These are phyloP conservation scores for Drosophila ohnishii DNA, from an alignment of 1,140 invertebrate species.

Conservation along the genomic window DNA sequence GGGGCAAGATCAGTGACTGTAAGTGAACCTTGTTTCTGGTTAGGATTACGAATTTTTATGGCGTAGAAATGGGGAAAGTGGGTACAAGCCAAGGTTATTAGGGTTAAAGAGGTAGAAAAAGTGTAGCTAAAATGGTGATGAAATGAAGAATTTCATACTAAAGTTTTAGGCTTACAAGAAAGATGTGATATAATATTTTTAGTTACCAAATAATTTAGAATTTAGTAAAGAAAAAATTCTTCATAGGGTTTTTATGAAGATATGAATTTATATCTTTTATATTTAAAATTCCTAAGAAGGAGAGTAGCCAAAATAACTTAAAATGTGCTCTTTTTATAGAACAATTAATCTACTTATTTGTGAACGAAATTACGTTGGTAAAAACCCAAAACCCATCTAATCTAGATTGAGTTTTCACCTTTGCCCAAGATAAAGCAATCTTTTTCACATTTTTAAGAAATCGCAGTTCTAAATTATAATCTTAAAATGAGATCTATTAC, in stretches of 20 bases:
- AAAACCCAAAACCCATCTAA: constrained; percentile 8
- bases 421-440: constrained; percentile 2
- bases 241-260: too few relatives aligned
- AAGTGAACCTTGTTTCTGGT: constrained; percentile 32
- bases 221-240: too few relatives aligned
- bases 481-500: constrained; percentile 4
- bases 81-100: neutral
- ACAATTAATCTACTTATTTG: neutral
- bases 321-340: neutral
- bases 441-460: constrained; percentile 1
- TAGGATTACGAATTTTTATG: neutral
- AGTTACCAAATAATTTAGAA: rapidly evolving
- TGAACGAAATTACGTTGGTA: constrained; percentile 1
- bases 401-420: constrained; percentile 5
- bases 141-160: neutral
- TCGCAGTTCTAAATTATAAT: neutral
- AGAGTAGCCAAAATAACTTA: neutral
- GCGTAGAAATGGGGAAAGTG: constrained; percentile 13
- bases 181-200: neutral
- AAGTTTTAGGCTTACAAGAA: neutral
- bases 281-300: too few relatives aligned
- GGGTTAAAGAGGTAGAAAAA: neutral
- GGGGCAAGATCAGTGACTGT: constrained; percentile 66
- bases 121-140: neutral
- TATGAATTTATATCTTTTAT: too few relatives aligned